Base-by-base conservation (phyloP, 2,113 vertebrate genomes). In the Butorides virescens region DNA sequence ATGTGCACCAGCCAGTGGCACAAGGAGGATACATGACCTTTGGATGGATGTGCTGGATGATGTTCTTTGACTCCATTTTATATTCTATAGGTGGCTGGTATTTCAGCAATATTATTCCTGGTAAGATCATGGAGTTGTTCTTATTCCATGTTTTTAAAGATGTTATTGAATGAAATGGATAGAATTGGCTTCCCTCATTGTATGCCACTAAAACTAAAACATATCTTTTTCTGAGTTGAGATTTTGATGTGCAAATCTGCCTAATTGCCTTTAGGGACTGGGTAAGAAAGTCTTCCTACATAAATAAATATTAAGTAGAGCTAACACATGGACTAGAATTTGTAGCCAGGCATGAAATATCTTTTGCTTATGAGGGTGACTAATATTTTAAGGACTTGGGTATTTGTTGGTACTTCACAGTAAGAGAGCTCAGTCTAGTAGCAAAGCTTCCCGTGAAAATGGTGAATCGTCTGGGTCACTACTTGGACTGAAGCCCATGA, bases 21-120 rank as follows among this genome's bases (percentile, higher is more conserved):
- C 75, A 93, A 75, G 92, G 68, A 92, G 97, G 55, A 25, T 85
- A 63, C 67, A 72, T 97, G 95, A 97, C 98, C 19, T 98, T 98
- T 78, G 96, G 93, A 65, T 97, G 97, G 96, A 94, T 97, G 49
- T 98, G 97, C 83, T 98, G 98, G 97, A 97, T 98, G 94, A 98
- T 98, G 89, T 77, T 98, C 18, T 94, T 98, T 44, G 98, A 98
- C 49, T 97, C 98, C 15, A 81, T 96, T 95, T 88, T 98, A 23
- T 98, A 98, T 94, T 97, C 92, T 77, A 11, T 98, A 21, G 61
- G 96, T 79, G 98, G 98, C 44, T 98, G 98, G 98, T 98, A 98
- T 95, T 96, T 98, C 86, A 97, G 94, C 94, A 98, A 94, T 93
- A 63, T 98, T 89, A 75, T 97, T 95, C 91, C 98, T 63, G 98